Conservation (phyloP, 2,888 invertebrate genomes). For the Monoplex corrugatus region DNA sequence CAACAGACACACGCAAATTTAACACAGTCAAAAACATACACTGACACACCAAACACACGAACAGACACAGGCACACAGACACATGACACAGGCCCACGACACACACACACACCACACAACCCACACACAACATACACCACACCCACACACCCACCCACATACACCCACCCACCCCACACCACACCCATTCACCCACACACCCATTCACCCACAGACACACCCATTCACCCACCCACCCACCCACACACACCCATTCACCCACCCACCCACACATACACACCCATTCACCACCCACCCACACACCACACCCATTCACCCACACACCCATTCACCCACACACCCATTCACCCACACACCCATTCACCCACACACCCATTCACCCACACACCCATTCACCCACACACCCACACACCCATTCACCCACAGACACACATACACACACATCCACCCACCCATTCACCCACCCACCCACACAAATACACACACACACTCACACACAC, state of each 20-base stretch:
- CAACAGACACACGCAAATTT: no score
- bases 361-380: not conserved
- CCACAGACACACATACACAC: not conserved
- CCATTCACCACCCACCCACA: not conserved
- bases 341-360: not conserved
- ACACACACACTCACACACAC: not conserved
- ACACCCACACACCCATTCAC: not conserved
- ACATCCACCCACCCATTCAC: not conserved
- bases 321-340: not conserved
- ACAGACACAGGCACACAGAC: not conserved
- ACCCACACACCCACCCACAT: no score
- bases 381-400: not conserved
- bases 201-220: no score
- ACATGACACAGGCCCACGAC: no score
- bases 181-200: no score
- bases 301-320: not conserved
- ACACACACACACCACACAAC: no score
- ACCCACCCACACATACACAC: not conserved
- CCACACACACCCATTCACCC: no score
- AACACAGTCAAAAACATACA: no score
- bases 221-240: no score
- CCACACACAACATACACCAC: no score
- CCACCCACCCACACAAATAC: constrained; percentile 3
- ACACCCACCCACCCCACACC: no score
- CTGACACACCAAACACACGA: not conserved